Base-by-base conservation (phyloP, 2,113 vertebrate genomes). In the Ramphastos sulfuratus region DNA sequence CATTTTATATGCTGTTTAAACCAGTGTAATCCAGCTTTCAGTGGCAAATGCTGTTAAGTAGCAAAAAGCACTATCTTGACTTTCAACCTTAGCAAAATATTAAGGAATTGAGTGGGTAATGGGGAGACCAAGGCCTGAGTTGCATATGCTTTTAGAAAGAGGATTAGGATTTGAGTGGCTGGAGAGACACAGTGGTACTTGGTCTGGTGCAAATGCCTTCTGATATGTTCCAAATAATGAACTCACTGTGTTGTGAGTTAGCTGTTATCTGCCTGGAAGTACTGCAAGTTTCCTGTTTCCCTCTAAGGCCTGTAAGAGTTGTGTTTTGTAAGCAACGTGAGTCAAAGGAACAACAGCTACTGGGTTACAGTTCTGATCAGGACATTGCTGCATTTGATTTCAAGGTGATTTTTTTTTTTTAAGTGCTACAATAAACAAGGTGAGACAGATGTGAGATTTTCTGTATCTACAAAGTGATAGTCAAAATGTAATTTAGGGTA, bases 221-320 rank as follows among this genome's bases (percentile, higher is more conserved):
- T 27, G 30, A 75, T 48, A 44, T 73, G 18, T 54, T 65, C 25
- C 25, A 54, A 67, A 60, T 33, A 73, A 72, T 56, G 52, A 60
- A 74, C 56, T 67, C 65, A 33, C 30, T 48, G 28, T 77, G 82
- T 66, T 59, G 25, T 15, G 21, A 75, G 46, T 82, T 82, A 73
- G 60, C 69, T 91, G 46, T 59, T 89, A 93, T 83, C 85, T 87
- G 60, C 33, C 52, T 90, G 82, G 59, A 89, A 82, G 28, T 60
- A 46, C 28, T 83, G 69, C 21, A 56, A 28, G 25, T 83, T 94
- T 93, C 54, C 72, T 77, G 87, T 87, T 85, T 74, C 19, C 54
- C 89, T 83, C 69, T 82, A 56, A 89, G 64, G n/a, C 30, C 27
- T 59, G 1, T 20, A 6, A 54, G 63, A 82, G 33, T 71, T 89